phyloP scores from a whole-genome alignment of 2,797 vertebrate species.

The Sebastes hubbsi region DNA sequence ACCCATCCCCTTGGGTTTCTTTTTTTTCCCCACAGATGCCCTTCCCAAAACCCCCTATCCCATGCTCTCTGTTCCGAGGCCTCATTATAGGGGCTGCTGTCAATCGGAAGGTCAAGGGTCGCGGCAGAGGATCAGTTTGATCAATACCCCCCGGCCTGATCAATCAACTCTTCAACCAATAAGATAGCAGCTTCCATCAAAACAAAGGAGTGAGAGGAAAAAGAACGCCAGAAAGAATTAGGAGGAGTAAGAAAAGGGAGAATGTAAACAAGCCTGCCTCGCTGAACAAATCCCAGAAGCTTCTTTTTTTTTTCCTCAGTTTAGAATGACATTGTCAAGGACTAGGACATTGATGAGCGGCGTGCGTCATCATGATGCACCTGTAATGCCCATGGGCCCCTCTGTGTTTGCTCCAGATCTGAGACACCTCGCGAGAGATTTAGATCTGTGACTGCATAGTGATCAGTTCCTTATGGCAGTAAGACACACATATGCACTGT shows the following conservation, averaged over 20 bases:
- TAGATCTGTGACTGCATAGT: slow-evolving; percentile 43
- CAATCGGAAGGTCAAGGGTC: slow-evolving; percentile 76
- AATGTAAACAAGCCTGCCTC: slow-evolving; percentile 61
- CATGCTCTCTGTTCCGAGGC: slow-evolving; percentile 60
- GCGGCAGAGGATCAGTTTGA: slow-evolving; percentile 73
- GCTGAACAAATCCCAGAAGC: slow-evolving; percentile 57
- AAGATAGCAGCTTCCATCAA: slow-evolving; percentile 51
- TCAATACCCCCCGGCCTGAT: slow-evolving; percentile 77
- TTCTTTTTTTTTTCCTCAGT: slow-evolving; percentile 21
- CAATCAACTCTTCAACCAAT: slow-evolving; percentile 75
- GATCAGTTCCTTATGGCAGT: slow-evolving; percentile 41
- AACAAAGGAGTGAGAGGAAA: slow-evolving; percentile 67
- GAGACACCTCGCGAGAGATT: slow-evolving; percentile 61
- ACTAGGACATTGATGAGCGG: slow-evolving; percentile 66
- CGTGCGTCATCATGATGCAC: slow-evolving; percentile 72
- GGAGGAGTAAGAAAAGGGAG: slow-evolving; percentile 48
- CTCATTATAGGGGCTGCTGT: slow-evolving; percentile 75
- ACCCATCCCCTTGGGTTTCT: slow-evolving; percentile 69
- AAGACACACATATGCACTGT: background rate
- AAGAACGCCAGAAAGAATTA: slow-evolving; percentile 69
- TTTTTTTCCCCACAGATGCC: slow-evolving; percentile 60
- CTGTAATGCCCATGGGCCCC: slow-evolving; percentile 66
- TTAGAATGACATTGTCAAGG: slow-evolving; percentile 73
- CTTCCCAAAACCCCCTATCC: slow-evolving; percentile 55
- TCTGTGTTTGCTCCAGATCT: slow-evolving; percentile 63